A percentile compares a stretch with the other conserved stretches of the same genome.
These are phyloP conservation scores for Xanthorhoe designata DNA, from an alignment of 2,888 invertebrate genomes.

Conservation along the genomic window DNA sequence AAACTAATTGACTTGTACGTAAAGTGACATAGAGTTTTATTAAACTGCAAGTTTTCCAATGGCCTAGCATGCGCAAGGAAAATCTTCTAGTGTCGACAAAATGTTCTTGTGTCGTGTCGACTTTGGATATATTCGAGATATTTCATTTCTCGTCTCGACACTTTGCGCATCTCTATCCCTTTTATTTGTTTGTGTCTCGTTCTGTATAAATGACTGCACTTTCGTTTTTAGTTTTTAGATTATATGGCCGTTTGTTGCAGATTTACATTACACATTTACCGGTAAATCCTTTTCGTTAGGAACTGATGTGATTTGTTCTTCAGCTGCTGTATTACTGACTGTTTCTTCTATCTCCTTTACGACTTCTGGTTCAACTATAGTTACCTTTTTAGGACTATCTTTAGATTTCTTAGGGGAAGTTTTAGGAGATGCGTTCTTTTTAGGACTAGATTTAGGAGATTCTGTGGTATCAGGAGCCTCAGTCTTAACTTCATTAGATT, in stretches of 20 bases:
- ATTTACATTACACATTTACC: background rate
- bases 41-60: too few relatives aligned
- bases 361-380: background rate
- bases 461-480: slow-evolving; percentile 7
- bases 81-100: too few relatives aligned
- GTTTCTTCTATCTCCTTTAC: background rate
- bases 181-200: background rate
- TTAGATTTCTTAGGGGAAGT: slow-evolving; percentile 17
- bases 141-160: too few relatives aligned
- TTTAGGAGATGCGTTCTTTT: slow-evolving; percentile 16
- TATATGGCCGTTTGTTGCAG: background rate
- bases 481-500: background rate
- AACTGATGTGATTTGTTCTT: background rate
- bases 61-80: too few relatives aligned
- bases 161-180: too few relatives aligned
- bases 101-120: too few relatives aligned
- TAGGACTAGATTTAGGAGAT: slow-evolving; percentile 27
- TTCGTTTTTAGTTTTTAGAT: background rate
- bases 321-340: background rate
- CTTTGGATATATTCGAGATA: too few relatives aligned
- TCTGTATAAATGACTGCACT: background rate
- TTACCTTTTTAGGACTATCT: slow-evolving; percentile 16
- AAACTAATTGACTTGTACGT: background rate
- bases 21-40: too few relatives aligned
- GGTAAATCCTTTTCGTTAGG: background rate